Evolutionary conservation across 2,113 vertebrate genomes (phyloP), one percentile per base, ranked within the genome.

Genomic region (Sceloporus tristichus): DNA sequence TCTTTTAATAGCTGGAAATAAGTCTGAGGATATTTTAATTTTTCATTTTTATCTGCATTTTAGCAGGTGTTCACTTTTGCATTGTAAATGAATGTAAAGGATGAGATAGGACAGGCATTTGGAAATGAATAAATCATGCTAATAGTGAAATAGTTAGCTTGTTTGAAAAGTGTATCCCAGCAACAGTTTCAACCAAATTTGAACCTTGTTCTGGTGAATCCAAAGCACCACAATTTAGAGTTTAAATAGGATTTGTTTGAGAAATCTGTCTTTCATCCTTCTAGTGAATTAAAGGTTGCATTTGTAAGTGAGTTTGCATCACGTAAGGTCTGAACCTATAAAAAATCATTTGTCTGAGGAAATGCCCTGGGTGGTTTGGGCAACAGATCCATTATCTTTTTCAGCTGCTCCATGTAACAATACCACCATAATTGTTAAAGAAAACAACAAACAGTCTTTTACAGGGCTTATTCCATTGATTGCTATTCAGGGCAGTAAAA

Each of bases 201-300:
- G 38, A 54, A 68, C 1, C 8, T 76, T 79, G 65, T 29, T 11
- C 9, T 5, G 29, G 16, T 66, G 40, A 27, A 62, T 34, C 85
- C 85, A 79, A 21, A n/a, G 74, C 66, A 48, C 59, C 14, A 16
- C 74, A 66, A 9, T 75, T 65, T 77, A 11, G 16, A 18, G n/a
- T n/a, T 48, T 85, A 53, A 65, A 40, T 71, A 27, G 70, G 56
- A 14, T n/a, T 5, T 18, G 48, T 14, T 7, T 9, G 29, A 29
- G 75, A 78, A 56, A 74, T 53, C 38, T 78, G 42, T 62, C 79
- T 84, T 84, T 56, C 29, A 23, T 34, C 19, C 0, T 73, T 25
- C 77, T 1, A 9, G 1, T 0, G 0, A 0, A 87, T 0, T 74
- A 27, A 68, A 79, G 2, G 0, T 13, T 81, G 0, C 14, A 18